These are phyloP conservation scores for Poecilia gillii DNA, from an alignment of 2,797 vertebrate genomes.

Conservation along the genomic window DNA sequence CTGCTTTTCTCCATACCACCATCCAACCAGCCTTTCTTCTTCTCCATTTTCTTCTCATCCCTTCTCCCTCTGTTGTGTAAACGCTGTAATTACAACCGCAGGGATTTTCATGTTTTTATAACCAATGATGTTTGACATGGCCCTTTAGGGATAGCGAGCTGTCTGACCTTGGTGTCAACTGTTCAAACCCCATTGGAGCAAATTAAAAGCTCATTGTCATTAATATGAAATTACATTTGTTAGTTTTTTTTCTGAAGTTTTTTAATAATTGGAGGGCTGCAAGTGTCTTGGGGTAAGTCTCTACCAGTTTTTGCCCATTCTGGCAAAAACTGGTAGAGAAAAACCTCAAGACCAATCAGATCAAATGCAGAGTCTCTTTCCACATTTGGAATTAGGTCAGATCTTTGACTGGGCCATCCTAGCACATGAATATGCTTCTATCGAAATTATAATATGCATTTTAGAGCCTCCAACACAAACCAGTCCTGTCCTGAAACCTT, in stretches of 20 bases:
- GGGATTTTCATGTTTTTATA: constrained; percentile 59
- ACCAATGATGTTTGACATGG: constrained; percentile 63
- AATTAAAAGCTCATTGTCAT: constrained; percentile 61
- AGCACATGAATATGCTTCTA: background rate
- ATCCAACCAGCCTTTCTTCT: constrained; percentile 28
- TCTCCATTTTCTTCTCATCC: constrained; percentile 21
- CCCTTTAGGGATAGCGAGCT: constrained; percentile 40
- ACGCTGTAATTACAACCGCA: constrained; percentile 47
- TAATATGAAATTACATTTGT: constrained; percentile 46
- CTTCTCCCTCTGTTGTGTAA: constrained; percentile 56
- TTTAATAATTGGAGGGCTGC: background rate
- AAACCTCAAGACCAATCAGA: background rate
- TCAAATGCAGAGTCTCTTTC: background rate
- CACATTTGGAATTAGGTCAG: background rate
- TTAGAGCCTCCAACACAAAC: background rate
- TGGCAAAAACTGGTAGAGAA: background rate
- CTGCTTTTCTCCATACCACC: constrained; percentile 28
- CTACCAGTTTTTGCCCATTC: background rate
- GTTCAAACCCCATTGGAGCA: constrained; percentile 42
- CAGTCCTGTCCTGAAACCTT: background rate
- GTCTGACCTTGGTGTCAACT: constrained; percentile 32
- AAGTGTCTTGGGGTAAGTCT: background rate
- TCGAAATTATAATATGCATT: background rate
- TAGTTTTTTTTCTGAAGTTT: constrained; percentile 4
- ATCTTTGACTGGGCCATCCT: background rate